Conservation (phyloP, 2,113 vertebrate species). For the Oxyruncus cristatus region DNA sequence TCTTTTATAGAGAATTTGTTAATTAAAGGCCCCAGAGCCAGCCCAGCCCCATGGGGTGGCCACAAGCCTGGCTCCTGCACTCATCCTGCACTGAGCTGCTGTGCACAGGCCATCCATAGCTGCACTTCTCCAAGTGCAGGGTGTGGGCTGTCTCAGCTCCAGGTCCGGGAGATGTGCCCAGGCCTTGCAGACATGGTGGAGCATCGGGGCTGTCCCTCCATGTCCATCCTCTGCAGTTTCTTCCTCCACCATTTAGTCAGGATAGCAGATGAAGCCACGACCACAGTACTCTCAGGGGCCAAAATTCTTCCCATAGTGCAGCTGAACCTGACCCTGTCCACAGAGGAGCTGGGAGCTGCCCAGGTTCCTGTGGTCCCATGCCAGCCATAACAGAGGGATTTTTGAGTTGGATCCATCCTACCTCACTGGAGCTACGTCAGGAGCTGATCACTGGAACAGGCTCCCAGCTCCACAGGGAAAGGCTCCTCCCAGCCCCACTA, state of each 20-base stretch:
- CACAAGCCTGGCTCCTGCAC: neutral
- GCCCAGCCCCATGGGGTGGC: neutral
- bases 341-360: neutral
- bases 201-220: neutral
- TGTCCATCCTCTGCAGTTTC: neutral
- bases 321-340: neutral
- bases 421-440: rapidly evolving
- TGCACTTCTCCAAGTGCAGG: neutral
- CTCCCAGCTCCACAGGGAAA: neutral
- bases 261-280: neutral
- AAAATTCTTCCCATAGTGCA: neutral
- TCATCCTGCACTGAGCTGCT: neutral
- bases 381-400: neutral
- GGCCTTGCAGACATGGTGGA: neutral
- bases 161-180: neutral
- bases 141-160: neutral
- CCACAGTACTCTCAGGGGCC: neutral
- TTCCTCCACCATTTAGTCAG: neutral
- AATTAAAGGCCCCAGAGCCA: neutral
- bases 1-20: neutral
- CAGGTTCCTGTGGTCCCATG: neutral
- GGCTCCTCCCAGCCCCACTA: neutral
- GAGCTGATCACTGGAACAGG: neutral
- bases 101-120: neutral
- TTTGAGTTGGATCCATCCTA: neutral